These are phyloP conservation scores for Mantis religiosa DNA, from an alignment of 2,888 invertebrate genomes.

Conservation along the genomic window DNA sequence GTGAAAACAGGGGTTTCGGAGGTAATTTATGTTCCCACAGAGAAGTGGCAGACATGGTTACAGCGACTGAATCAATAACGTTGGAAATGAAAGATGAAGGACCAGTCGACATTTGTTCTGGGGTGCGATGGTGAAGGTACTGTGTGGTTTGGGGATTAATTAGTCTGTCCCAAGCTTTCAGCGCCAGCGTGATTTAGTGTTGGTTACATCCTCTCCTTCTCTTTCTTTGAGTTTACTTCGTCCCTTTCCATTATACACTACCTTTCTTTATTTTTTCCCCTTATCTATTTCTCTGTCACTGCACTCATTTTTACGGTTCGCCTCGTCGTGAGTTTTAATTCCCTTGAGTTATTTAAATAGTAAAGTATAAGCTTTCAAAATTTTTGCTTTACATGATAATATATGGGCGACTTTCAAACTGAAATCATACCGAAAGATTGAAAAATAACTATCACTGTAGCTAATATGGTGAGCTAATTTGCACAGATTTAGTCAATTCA, in stretches of 20 bases:
- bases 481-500: too few relatives aligned
- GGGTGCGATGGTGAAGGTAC: background rate
- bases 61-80: background rate
- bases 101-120: background rate
- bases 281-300: background rate
- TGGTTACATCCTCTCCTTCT: background rate
- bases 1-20: background rate
- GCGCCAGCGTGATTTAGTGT: background rate
- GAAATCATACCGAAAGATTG: too few relatives aligned
- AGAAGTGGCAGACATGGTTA: background rate
- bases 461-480: too few relatives aligned
- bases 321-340: background rate
- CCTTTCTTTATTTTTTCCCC: background rate
- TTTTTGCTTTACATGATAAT: too few relatives aligned
- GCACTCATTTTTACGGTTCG: background rate
- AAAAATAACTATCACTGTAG: too few relatives aligned
- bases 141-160: background rate
- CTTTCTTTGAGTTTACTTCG: background rate
- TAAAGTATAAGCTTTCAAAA: too few relatives aligned
- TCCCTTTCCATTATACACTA: background rate
- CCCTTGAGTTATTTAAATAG: background rate
- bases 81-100: background rate
- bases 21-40: background rate
- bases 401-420: too few relatives aligned
- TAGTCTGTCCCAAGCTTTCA: background rate